phyloP scores from a whole-genome alignment of 1,140 invertebrate genomes.

The Orussus abietinus region DNA sequence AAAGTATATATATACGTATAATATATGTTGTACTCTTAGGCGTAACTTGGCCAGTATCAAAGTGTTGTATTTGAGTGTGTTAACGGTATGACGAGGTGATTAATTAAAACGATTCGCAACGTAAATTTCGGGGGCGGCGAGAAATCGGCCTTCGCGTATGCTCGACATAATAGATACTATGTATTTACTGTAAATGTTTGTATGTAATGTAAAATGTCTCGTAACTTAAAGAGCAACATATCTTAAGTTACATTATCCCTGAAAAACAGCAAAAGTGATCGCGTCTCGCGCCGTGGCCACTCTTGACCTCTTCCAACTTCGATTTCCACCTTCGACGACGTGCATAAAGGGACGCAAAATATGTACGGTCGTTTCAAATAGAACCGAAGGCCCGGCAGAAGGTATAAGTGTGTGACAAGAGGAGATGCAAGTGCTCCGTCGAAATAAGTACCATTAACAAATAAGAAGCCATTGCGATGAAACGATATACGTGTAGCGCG shows the following conservation, averaged over 20 bases:
- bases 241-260: constrained; percentile 41
- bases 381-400: too few species aligned
- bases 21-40: too few species aligned
- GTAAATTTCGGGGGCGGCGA: neutral
- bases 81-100: neutral
- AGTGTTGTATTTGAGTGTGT: neutral
- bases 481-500: constrained; percentile 15
- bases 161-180: constrained; percentile 26
- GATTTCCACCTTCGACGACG: too few species aligned
- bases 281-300: neutral
- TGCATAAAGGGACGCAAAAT: too few species aligned
- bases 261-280: too few species aligned
- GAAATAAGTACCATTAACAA: too few species aligned
- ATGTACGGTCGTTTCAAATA: too few species aligned
- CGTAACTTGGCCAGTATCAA: too few species aligned
- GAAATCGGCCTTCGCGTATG: constrained; percentile 14
- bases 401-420: too few species aligned
- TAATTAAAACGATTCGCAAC: neutral
- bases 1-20: too few species aligned
- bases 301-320: neutral
- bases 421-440: too few species aligned
- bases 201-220: constrained; percentile 52
- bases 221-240: constrained; percentile 45
- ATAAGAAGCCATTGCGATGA: too few species aligned
- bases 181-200: constrained; percentile 53